Evolutionary conservation across 2,888 invertebrate species (phyloP), one percentile per base, ranked within the genome.

Genomic region (Perizoma flavofasciatum): DNA sequence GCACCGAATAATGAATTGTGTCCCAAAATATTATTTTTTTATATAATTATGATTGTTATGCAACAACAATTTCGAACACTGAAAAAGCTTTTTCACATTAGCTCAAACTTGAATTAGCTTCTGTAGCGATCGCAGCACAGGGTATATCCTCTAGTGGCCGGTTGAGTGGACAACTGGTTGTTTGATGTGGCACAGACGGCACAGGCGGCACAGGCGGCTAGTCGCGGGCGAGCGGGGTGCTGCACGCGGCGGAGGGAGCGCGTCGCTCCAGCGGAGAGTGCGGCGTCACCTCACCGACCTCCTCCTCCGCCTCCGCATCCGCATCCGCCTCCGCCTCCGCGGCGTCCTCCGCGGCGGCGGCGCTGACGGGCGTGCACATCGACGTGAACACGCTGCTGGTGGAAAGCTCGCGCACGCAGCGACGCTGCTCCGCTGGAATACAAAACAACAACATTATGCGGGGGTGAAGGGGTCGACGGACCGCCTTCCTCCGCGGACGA

Each of bases 331-430:
- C 60, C 55, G 35, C 70, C 32, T 5, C 66, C 50, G 52, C 57
- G 32, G n/a, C 68, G 47, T 47, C 43, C 33, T 56, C 51, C 41
- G 63, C 72, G 46, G 70, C 81, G 22, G 52, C 57, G 32, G n/a
- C 68, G 47, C 49, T 43, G 32, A 55, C 51, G 40, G 63, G 72
- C 44, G 70, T 81, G 72, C 87, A 81, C 75, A 88, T 76, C 57
- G 89, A 78, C 65, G 82, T 67, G 76, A 90, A 83, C 78, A 85
- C 86, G 68, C 71, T 74, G 80, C 89, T 89, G n/a, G 85, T 68
- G 4, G 88, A 83, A 71, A 92, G 86, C 78, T 91, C 92, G 67
- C 81, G 86, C 74, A 89, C 92, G 77, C 82, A 91, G 58, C 89
- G 89, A 50, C 86, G 88, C 80, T 92, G 92, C 79, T 89, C 90